These are phyloP conservation scores for Lepus townsendii DNA, from an alignment of 2,797 vertebrate genomes.

Conservation along the genomic window DNA sequence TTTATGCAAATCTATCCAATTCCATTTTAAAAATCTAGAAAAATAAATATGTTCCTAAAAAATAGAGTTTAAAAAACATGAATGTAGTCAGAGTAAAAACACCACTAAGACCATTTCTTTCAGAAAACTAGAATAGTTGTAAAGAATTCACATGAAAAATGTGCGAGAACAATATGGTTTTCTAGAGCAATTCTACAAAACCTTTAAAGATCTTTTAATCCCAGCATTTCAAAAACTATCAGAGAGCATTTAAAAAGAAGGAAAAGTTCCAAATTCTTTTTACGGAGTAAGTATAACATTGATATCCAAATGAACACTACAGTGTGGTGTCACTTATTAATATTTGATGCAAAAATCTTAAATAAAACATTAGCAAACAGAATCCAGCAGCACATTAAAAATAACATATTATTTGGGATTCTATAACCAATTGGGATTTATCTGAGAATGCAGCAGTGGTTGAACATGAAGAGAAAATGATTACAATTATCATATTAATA, in stretches of 20 bases:
- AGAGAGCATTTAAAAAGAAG: neutral
- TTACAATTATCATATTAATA: constrained; percentile 60
- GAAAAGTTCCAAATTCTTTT: neutral
- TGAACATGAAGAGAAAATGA: constrained; percentile 52
- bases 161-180: neutral
- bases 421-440: constrained; percentile 62
- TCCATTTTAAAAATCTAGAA: constrained; percentile 29
- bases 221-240: constrained; percentile 6
- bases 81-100: constrained; percentile 1
- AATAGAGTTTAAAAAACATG: neutral
- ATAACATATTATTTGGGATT: constrained; percentile 55
- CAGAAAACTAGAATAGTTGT: neutral
- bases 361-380: constrained; percentile 70
- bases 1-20: constrained; percentile 15
- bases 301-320: constrained; percentile 44
- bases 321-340: constrained; percentile 35
- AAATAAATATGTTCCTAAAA: neutral
- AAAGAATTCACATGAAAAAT: neutral
- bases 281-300: constrained; percentile 28
- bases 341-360: constrained; percentile 66
- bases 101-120: neutral
- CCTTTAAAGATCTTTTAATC: neutral
- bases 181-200: constrained; percentile 23
- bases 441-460: constrained; percentile 45
- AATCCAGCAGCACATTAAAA: constrained; percentile 64